Percentiles rank a stretch among this genome's conserved stretches.
Conservation (phyloP, 1,140 invertebrate species). For the Drosophila kikkawai region DNA sequence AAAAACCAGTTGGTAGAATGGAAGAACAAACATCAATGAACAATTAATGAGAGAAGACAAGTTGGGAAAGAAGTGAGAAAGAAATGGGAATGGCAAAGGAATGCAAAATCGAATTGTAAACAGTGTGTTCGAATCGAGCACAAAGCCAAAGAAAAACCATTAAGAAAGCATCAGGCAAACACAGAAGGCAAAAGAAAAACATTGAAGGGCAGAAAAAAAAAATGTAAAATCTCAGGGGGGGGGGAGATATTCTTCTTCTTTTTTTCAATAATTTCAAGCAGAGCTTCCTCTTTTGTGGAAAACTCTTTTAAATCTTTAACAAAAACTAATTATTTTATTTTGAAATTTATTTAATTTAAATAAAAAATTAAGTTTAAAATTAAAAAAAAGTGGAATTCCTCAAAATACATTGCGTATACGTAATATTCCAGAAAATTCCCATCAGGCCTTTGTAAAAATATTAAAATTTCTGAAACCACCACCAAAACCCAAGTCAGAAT, state of each 20-base stretch:
- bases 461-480: background rate
- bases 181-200: constrained; percentile 22
- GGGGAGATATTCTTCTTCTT: background rate
- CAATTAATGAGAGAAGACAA: constrained; percentile 49
- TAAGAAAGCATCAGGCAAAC: constrained; percentile 35
- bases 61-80: constrained; percentile 18
- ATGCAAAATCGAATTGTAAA: constrained; percentile 56
- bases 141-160: constrained; percentile 44
- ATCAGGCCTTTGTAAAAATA: background rate
- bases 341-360: background rate
- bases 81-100: constrained; percentile 48
- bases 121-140: constrained; percentile 44
- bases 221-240: background rate
- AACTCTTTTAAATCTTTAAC: background rate
- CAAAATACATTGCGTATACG: background rate
- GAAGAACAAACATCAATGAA: constrained; percentile 44
- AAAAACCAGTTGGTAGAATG: constrained; percentile 31
- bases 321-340: background rate
- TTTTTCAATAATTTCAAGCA: background rate
- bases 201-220: constrained; percentile 11
- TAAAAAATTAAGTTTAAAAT: no score
- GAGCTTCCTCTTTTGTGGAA: background rate
- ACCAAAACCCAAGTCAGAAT: background rate
- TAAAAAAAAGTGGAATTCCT: no score
- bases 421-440: background rate